Evolutionary conservation across 2,797 vertebrate species (phyloP), one percentile per base, ranked within the genome.

Genomic region (Sebastiscus tertius): DNA sequence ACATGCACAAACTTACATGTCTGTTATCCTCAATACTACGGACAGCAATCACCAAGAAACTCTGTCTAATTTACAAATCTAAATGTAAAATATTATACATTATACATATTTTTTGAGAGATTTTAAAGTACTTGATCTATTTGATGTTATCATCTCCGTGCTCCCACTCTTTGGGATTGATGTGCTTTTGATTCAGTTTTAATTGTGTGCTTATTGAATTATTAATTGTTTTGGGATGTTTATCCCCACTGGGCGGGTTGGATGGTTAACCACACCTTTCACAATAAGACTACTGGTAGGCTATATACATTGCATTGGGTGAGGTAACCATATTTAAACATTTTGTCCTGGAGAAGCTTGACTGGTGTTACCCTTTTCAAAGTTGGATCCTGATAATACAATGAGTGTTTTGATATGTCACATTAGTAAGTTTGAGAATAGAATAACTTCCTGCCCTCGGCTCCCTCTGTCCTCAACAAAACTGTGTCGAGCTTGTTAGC

Each of bases 401-500:
- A 65, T 12, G 14, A 24, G 4, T 46, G 16, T 36, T 58, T 58
- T 49, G 22, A 78, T 16, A 22, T 52, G 22, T 58, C 34, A 31
- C 8, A 18, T 54, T 26, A 54, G 18, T 27, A 63, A 6, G 42
- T 59, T 54, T 69, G 6, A 54, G 1, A 60, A 26, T 6, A 61
- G 24, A 73, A 34, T 27, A 58, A 12, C 67, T 68, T 65, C 54
- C 66, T 34, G 4, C 54, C 11, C 33, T 72, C 13, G 61, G 14
- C 12, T 27, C 29, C 26, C 39, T 26, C 42, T 22, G 18, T 72
- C 49, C 42, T 22, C 56, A 64, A 20, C 58, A 24, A 39, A 68
- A 39, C 69, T 63, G 52, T 72, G 64, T 80, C 0, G 1, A 73
- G 52, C 55, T 81, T 79, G 74, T 76, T 81, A 49, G 66, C 46